Evolutionary conservation across 92 coral and sea anemone species (phyloP).

Genomic region (Micromussa lordhowensis): DNA sequence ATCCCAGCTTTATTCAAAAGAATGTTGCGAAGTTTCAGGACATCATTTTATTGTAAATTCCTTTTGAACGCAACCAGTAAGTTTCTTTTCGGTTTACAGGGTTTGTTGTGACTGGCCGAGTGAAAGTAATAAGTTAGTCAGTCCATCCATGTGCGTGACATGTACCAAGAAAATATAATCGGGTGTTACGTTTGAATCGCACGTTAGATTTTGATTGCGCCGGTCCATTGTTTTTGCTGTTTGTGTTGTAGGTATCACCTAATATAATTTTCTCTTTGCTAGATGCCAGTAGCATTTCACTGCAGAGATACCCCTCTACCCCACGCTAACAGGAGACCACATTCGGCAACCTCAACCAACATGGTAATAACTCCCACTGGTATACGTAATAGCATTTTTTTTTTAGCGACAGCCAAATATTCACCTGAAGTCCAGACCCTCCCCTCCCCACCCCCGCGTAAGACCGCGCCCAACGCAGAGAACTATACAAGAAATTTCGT

Average conservation of each 20-base stretch:
- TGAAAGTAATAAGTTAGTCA: not conserved
- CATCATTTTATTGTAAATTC: no score
- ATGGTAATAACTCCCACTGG: conserved; percentile 32
- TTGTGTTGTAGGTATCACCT: no score
- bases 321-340: conserved; percentile 73
- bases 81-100: not conserved
- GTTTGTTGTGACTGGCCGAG: not conserved
- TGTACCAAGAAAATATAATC: not conserved
- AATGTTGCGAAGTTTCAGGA: no score
- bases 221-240: no score
- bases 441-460: no score
- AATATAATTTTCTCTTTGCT: not conserved
- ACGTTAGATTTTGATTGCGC: not conserved
- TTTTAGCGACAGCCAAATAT: no score
- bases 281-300: conserved; percentile 80
- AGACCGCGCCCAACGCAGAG: no score
- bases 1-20: no score
- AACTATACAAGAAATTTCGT: no score
- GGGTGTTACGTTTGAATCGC: no score
- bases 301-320: conserved; percentile 78
- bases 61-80: not conserved
- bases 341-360: conserved; percentile 23
- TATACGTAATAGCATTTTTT: not conserved
- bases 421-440: no score
- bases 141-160: not conserved